Conservation (phyloP, 2,113 vertebrate genomes). For the Sander vitreus region DNA sequence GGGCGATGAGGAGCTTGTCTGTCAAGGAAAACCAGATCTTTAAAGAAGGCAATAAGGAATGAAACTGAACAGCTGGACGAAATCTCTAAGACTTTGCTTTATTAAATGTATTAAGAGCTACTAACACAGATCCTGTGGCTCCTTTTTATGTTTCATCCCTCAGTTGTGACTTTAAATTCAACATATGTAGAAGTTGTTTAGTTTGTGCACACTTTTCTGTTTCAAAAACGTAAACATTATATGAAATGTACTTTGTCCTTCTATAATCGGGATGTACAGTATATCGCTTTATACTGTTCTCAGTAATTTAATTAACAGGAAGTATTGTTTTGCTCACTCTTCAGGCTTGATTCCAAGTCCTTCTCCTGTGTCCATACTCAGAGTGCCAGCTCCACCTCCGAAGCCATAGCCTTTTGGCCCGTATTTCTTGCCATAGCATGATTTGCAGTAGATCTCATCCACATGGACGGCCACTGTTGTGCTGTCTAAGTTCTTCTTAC, state of each 20-base stretch:
- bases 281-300: background rate
- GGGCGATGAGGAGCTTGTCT: conserved; percentile 85
- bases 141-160: background rate
- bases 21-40: background rate
- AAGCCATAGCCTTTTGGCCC: conserved; percentile 97
- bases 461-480: conserved; percentile 94
- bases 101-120: background rate
- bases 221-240: background rate
- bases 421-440: conserved; percentile 97
- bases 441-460: conserved; percentile 97
- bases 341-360: conserved; percentile 90
- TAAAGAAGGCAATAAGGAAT: background rate
- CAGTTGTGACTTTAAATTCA: background rate
- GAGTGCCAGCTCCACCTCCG: conserved; percentile 92
- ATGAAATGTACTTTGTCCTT: background rate
- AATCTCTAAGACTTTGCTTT: too few species aligned
- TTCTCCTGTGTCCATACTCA: conserved; percentile 94
- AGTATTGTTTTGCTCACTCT: conserved; percentile 83
- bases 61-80: background rate
- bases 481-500: conserved; percentile 97
- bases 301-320: background rate
- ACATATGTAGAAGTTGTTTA: background rate
- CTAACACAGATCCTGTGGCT: background rate
- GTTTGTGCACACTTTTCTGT: background rate
- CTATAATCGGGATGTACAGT: background rate